Percentiles rank a stretch among this genome's conserved stretches.
These are phyloP conservation scores for Halcyon badia DNA, from an alignment of 2,797 vertebrate species.

Conservation along the genomic window DNA sequence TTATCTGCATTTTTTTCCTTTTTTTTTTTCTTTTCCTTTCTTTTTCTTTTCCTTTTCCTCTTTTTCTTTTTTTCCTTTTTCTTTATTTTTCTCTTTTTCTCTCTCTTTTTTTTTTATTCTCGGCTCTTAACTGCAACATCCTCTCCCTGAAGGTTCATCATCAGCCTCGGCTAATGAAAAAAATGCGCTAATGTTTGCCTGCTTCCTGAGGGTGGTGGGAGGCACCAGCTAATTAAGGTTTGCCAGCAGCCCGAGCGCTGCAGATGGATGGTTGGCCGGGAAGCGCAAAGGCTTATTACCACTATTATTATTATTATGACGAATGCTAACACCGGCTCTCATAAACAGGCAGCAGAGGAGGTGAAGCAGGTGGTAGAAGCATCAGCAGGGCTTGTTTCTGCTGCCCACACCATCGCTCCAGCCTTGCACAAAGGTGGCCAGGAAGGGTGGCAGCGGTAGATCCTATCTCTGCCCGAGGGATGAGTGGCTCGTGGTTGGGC, in stretches of 20 bases:
- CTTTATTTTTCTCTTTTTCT: not conserved
- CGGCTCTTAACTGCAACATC: not conserved
- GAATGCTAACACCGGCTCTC: not conserved
- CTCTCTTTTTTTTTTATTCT: not conserved
- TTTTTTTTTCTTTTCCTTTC: no score
- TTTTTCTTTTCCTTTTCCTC: no score
- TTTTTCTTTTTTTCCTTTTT: not conserved
- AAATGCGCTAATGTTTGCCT: conserved; percentile 13
- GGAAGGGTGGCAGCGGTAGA: not conserved
- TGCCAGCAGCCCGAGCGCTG: not conserved
- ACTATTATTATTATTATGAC: not conserved
- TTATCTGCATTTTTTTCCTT: not conserved
- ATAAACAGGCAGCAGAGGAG: conserved; percentile 28
- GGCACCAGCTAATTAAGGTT: conserved; percentile 52
- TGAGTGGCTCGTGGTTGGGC: not conserved
- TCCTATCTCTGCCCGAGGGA: not conserved
- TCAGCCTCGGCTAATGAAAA: conserved; percentile 24
- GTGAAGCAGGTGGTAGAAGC: not conserved
- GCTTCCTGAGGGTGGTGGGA: conserved; percentile 11
- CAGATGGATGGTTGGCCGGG: conserved; percentile 30
- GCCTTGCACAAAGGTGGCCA: not conserved
- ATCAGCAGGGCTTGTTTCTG: conserved; percentile 11
- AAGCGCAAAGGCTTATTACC: not conserved
- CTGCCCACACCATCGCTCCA: not conserved
- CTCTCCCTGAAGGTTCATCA: not conserved